phyloP scores from a whole-genome alignment of 2,113 vertebrate species.

The Vireo altiloquus region DNA sequence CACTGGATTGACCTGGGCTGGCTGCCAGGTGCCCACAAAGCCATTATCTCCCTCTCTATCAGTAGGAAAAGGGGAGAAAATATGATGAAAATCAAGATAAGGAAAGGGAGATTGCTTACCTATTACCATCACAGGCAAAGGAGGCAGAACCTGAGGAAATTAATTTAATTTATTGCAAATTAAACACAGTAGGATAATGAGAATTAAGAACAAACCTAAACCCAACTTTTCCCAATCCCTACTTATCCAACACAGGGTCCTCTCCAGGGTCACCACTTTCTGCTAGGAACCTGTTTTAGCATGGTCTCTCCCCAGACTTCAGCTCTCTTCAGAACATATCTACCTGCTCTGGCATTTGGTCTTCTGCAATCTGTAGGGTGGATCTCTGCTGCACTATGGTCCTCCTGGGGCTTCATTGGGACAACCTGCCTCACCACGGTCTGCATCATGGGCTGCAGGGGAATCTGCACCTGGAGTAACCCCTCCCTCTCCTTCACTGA shows the following conservation, averaged over 20 bases:
- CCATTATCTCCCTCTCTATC: fast-evolving
- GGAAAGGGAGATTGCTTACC: not conserved
- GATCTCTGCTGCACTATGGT: not conserved
- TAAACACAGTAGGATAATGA: not conserved
- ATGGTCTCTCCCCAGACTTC: fast-evolving
- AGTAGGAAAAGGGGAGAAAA: not conserved
- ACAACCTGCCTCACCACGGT: fast-evolving
- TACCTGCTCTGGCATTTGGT: fast-evolving
- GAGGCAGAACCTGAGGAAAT: not conserved
- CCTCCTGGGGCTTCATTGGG: not conserved
- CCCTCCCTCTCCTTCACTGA: not conserved
- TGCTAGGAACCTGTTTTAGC: not conserved
- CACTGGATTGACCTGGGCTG: not conserved
- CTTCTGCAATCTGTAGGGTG: not conserved
- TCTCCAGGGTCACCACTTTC: not conserved
- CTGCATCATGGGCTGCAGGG: fast-evolving
- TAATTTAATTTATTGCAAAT: not conserved
- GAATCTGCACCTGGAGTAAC: not conserved
- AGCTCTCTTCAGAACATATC: not conserved
- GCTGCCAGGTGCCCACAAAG: not conserved
- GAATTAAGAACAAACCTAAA: not conserved
- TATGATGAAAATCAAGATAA: not conserved
- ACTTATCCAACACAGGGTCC: not conserved
- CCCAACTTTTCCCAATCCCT: fast-evolving
- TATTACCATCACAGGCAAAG: not conserved